Evolutionary conservation across 2,888 invertebrate species (phyloP).

Genomic region (Polyommatus icarus): DNA sequence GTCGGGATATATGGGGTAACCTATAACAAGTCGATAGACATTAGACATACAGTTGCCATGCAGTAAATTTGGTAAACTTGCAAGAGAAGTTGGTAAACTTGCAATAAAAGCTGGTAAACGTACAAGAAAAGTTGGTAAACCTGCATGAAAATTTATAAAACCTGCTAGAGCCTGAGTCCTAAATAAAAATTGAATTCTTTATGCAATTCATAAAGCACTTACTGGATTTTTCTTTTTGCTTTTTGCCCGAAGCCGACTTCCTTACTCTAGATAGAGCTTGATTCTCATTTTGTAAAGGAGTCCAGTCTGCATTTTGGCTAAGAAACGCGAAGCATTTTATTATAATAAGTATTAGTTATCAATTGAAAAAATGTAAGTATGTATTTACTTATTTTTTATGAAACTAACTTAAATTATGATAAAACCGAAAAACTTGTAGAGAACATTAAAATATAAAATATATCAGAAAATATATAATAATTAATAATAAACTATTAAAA

Average conservation of each 20-base stretch:
- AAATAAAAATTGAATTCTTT: neutral
- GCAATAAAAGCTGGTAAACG: neutral
- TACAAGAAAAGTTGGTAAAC: neutral
- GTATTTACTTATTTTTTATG: neutral
- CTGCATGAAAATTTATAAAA: neutral
- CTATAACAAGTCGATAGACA: neutral
- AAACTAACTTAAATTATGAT: too few species aligned
- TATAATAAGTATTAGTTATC: neutral
- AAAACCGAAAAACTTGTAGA: too few species aligned
- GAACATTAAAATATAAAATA: too few species aligned
- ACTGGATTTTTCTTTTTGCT: neutral
- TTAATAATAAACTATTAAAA: too few species aligned
- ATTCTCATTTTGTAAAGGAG: neutral
- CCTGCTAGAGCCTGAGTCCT: neutral
- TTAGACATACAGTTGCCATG: too few species aligned
- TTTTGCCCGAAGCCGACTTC: neutral
- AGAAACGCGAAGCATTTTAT: neutral
- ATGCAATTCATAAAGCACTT: neutral
- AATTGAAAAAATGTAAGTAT: neutral
- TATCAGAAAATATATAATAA: too few species aligned
- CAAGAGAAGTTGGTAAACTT: neutral
- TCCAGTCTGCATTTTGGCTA: neutral
- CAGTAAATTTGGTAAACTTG: neutral
- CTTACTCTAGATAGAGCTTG: neutral
- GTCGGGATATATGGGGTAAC: neutral